These are phyloP conservation scores for Yponomeuta malinellus DNA, from an alignment of 2,888 invertebrate genomes.

Conservation along the genomic window DNA sequence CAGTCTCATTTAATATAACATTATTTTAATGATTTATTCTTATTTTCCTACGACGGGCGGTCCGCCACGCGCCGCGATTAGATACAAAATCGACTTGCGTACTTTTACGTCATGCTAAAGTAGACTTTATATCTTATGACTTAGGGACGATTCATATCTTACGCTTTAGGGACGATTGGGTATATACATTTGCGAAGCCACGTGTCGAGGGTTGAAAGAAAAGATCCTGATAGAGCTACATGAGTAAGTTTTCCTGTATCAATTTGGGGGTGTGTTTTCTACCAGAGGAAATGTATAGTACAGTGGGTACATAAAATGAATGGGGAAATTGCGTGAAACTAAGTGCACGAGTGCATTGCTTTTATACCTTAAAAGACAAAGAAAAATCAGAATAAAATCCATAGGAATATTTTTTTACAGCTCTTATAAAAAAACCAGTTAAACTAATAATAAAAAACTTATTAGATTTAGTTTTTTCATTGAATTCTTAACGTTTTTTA, in stretches of 20 bases:
- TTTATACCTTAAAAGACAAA: too few species aligned
- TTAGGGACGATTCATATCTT: conserved; percentile 25
- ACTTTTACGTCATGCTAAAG: conserved; percentile 9
- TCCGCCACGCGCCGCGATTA: conserved; percentile 26
- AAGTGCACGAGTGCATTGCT: too few species aligned
- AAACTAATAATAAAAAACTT: too few species aligned
- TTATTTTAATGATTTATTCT: conserved; percentile 18
- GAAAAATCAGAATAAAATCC: too few species aligned
- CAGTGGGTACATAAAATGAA: background rate
- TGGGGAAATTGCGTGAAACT: too few species aligned
- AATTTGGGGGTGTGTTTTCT: background rate
- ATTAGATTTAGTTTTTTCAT: too few species aligned
- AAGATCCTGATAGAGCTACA: conserved; percentile 2
- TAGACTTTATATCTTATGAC: conserved; percentile 19
- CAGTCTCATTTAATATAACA: background rate
- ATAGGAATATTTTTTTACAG: too few species aligned
- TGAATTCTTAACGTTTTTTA: too few species aligned
- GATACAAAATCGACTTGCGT: conserved; percentile 20
- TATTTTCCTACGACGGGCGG: conserved; percentile 16
- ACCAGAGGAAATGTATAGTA: background rate
- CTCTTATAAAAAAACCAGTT: too few species aligned
- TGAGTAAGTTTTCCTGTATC: background rate
- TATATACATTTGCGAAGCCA: conserved; percentile 13
- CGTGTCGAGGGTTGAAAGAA: conserved; percentile 7
- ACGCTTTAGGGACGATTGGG: conserved; percentile 25